Conservation (phyloP, 1,140 invertebrate species). For the Diuraphis noxia region DNA sequence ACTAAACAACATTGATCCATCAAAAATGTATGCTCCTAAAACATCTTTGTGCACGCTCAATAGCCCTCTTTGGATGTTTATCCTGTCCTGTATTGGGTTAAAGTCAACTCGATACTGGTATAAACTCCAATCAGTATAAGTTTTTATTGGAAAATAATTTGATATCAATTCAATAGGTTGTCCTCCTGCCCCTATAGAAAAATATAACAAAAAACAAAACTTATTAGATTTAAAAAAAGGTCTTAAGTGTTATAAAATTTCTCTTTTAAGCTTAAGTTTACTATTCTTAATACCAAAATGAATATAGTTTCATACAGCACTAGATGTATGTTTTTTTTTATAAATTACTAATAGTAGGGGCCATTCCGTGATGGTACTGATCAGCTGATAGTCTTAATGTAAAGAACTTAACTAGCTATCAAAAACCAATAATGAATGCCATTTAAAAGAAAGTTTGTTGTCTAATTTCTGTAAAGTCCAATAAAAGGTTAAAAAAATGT, state of each 20-base stretch:
- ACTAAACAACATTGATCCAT: slow-evolving; percentile 62
- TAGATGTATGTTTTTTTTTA: too few species aligned
- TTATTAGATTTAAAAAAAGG: neutral
- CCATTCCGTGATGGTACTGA: too few species aligned
- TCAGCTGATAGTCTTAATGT: too few species aligned
- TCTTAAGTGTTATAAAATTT: neutral
- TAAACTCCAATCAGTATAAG: slow-evolving; percentile 72
- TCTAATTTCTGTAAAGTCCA: too few species aligned
- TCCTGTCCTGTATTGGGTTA: slow-evolving; percentile 72
- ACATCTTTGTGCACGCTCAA: slow-evolving; percentile 64
- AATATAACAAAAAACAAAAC: neutral
- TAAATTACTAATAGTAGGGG: too few species aligned
- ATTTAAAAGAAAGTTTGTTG: too few species aligned
- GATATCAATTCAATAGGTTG: slow-evolving; percentile 58
- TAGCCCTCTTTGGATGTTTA: slow-evolving; percentile 66
- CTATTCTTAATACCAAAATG: neutral
- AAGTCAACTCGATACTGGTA: slow-evolving; percentile 84
- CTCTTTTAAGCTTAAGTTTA: neutral
- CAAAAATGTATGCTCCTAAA: slow-evolving; percentile 65
- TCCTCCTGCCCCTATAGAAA: neutral
- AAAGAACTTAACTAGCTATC: neutral
- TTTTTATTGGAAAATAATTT: slow-evolving; percentile 76
- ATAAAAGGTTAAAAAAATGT: too few species aligned
- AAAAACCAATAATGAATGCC: too few species aligned
- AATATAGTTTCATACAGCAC: neutral